These are phyloP conservation scores for Catharus fuscescens DNA, from an alignment of 2,113 vertebrate genomes.

Conservation along the genomic window DNA sequence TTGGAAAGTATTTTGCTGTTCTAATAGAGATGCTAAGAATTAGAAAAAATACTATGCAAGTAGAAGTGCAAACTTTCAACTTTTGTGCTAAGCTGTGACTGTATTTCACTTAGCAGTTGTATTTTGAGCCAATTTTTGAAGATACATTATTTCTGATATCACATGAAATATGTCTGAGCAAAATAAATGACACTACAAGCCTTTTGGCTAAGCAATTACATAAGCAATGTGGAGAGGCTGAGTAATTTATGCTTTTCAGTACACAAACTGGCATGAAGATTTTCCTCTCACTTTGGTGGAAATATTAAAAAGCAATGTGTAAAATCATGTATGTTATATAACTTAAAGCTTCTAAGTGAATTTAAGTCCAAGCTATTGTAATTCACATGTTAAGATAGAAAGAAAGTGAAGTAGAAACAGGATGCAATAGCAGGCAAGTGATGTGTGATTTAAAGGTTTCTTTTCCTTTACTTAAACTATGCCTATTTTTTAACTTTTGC, in stretches of 20 bases:
- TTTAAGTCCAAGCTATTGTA: background rate
- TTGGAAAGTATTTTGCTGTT: background rate
- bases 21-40: background rate
- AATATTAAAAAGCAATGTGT: background rate
- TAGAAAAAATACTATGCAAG: background rate
- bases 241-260: background rate
- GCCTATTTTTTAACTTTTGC: background rate
- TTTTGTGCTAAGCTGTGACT: background rate
- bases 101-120: background rate
- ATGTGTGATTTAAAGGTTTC: background rate
- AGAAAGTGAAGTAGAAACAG: background rate
- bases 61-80: background rate
- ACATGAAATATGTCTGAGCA: background rate
- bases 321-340: background rate
- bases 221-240: background rate
- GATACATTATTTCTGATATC: background rate
- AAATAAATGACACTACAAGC: background rate
- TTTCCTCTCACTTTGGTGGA: background rate
- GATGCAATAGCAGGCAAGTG: background rate
- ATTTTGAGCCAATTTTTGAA: background rate
- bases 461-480: background rate
- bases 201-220: background rate
- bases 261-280: background rate
- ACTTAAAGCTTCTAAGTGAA: background rate
- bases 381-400: background rate